Base-by-base conservation (phyloP, 2,888 invertebrate genomes). In the Meteorus cinctellus region DNA sequence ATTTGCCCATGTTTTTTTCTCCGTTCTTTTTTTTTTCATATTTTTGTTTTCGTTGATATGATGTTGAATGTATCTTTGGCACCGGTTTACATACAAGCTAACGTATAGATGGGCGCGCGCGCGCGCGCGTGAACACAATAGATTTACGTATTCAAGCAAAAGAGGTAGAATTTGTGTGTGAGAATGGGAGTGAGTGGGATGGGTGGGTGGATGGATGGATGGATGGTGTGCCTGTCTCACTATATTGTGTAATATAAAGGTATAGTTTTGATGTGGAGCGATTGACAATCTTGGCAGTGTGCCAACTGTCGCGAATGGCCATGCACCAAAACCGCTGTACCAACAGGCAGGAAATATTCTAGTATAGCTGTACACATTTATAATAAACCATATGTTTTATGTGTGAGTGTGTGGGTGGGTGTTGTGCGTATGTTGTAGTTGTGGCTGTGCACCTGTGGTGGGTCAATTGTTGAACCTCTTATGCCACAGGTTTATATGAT, bases 61-160 rank as follows among this genome's bases (percentile, higher is more conserved):
- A 55, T 55, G 51, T 55, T 55, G 51, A n/a, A 55, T 55, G 36
- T 81, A 81, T 83, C 84, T 84, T 85, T 84, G 83, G 85, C 84
- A 81, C 80, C 81, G 79, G 79, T 78, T 41, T 84, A 84, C 82
- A 80, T 82, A 74, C 3, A 48, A 55, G n/a, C 51, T 6, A 55
- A 55, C n/a, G 19, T 55, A 55, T 55, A 55, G 51, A 1, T n/a
- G n/a, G n/a, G n/a, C n/a, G n/a, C n/a, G n/a, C n/a, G n/a, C n/a
- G 51, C 19, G 76, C 75, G 76, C 76, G 67, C 81, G 82, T 68
- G 79, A 76, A 83, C 84, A 88, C 87, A 87, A 88, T 88, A 86
- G 87, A 88, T 88, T 88, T 88, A 88, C 87, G 86, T 86, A 87
- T 88, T 86, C 84, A 80, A 80, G 82, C 83, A 82, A 87, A 83